Evolutionary conservation across 1,140 invertebrate genomes (phyloP).

Genomic region (Hyphantria cunea): DNA sequence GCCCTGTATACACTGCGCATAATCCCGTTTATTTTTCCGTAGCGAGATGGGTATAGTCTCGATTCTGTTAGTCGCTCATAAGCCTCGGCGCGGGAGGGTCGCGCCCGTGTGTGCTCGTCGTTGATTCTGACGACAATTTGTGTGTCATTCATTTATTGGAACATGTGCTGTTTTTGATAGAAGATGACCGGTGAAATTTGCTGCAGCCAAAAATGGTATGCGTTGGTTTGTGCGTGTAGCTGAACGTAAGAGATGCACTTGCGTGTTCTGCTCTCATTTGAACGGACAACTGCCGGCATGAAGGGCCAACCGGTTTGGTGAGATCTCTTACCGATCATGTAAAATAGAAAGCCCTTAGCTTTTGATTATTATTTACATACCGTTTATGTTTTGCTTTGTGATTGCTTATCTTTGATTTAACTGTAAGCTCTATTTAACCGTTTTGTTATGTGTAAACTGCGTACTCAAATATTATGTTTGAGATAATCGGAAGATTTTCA

Average conservation of each 20-base stretch:
- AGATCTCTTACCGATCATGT: conserved; percentile 56
- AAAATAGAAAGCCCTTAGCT: conserved; percentile 64
- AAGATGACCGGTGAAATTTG: conserved; percentile 67
- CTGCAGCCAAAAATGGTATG: conserved; percentile 55
- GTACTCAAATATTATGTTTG: conserved; percentile 11
- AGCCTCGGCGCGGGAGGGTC: conserved; percentile 40
- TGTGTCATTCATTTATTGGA: conserved; percentile 47
- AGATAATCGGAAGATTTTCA: neutral
- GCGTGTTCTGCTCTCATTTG: conserved; percentile 53
- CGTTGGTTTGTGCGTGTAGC: conserved; percentile 51
- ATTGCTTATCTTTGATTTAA: conserved; percentile 6
- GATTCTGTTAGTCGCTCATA: conserved; percentile 54
- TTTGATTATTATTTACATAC: conserved; percentile 9
- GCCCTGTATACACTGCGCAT: conserved; percentile 42
- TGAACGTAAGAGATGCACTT: conserved; percentile 65
- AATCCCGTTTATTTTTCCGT: conserved; percentile 53
- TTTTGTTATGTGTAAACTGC: conserved; percentile 6
- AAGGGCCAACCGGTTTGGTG: conserved; percentile 79
- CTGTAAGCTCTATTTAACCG: neutral
- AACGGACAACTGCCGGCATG: conserved; percentile 59
- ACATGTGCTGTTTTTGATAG: conserved; percentile 63
- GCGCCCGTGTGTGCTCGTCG: conserved; percentile 37
- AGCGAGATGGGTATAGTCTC: conserved; percentile 37
- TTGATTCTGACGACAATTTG: conserved; percentile 28
- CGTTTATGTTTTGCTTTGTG: conserved; percentile 13